Percentiles rank a stretch among this genome's conserved stretches.
phyloP scores from a whole-genome alignment of 2,797 vertebrate genomes.

The Acanthiza pusilla region DNA sequence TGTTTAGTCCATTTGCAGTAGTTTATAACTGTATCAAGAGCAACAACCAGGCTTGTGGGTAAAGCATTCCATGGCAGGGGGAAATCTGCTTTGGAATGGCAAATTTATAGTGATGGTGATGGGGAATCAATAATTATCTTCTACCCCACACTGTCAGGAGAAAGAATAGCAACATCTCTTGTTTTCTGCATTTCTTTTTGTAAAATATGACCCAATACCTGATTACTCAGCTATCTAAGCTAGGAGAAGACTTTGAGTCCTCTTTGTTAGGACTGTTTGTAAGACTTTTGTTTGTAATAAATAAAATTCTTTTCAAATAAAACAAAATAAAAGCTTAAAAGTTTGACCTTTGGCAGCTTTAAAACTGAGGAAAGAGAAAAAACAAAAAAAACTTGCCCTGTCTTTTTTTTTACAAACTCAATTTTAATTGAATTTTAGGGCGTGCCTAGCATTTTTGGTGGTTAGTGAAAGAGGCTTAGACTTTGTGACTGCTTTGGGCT shows the following conservation, averaged over 20 bases:
- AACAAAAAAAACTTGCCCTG: fast-evolving
- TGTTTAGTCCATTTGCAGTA: not conserved
- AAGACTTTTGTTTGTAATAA: not conserved
- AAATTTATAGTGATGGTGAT: not conserved
- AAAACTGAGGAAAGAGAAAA: not conserved
- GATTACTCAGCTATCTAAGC: not conserved
- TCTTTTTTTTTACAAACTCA: not conserved
- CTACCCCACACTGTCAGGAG: not conserved
- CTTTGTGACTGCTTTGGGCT: not conserved
- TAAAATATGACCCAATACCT: not conserved
- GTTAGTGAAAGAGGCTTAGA: not conserved
- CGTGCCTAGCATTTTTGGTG: not conserved
- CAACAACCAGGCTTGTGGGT: not conserved
- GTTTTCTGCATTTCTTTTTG: not conserved
- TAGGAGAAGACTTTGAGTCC: not conserved
- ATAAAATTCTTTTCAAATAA: not conserved
- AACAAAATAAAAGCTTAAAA: not conserved
- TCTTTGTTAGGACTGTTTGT: not conserved
- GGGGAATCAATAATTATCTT: not conserved
- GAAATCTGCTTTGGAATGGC: not conserved
- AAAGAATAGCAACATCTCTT: not conserved
- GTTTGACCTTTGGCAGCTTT: not conserved
- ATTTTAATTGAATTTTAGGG: not conserved
- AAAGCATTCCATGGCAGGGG: not conserved
- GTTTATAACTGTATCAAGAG: not conserved